These are phyloP conservation scores for Manacus vitellinus DNA, from an alignment of 2,113 vertebrate species.

Conservation along the genomic window DNA sequence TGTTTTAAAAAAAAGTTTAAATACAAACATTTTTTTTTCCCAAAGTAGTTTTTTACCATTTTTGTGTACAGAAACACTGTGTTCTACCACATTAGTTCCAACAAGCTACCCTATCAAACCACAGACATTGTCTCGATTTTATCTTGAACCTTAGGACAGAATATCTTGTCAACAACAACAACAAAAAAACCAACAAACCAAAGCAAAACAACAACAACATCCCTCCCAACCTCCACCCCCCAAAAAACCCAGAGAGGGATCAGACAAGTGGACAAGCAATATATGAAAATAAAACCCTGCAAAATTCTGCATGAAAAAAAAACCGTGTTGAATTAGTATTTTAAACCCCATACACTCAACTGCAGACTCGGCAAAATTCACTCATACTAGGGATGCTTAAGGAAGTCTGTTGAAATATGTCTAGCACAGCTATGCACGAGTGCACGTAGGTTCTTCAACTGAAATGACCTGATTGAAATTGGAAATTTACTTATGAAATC, in stretches of 20 bases:
- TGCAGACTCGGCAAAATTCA: neutral
- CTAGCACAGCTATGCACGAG: neutral
- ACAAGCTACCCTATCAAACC: neutral
- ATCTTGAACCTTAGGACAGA: neutral
- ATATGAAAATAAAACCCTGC: neutral
- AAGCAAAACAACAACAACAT: neutral
- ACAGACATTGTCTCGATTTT: neutral
- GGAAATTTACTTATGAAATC: neutral
- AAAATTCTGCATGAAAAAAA: neutral
- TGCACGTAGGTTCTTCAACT: neutral
- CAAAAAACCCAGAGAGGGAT: neutral
- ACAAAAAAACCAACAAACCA: neutral
- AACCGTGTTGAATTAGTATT: neutral
- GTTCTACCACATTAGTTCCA: neutral
- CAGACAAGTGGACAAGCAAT: neutral
- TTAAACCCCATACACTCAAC: neutral
- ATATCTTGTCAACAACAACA: neutral
- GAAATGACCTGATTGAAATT: neutral
- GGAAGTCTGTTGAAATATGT: neutral
- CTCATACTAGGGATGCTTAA: neutral
- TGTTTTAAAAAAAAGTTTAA: neutral
- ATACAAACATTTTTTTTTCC: neutral
- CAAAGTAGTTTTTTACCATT: neutral
- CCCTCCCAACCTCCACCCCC: too few relatives aligned
- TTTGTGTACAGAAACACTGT: neutral